Evolutionary conservation across 1,140 invertebrate genomes (phyloP).

Genomic region (Pachyrhynchus sulphureomaculatus): DNA sequence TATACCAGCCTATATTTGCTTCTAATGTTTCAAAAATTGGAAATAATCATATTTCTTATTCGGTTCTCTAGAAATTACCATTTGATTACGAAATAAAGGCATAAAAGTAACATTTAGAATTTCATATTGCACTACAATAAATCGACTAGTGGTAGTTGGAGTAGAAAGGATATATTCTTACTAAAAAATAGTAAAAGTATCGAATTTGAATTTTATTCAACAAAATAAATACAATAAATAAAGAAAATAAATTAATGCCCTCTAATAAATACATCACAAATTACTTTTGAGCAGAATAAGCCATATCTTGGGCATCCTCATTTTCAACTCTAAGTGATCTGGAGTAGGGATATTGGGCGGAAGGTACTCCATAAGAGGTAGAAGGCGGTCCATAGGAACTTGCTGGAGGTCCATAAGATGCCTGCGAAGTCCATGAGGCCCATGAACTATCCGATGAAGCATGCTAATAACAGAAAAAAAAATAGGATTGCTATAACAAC

Average conservation of each 20-base stretch:
- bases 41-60: too few species aligned
- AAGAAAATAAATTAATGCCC: conserved; percentile 22
- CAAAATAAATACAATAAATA: conserved; percentile 18
- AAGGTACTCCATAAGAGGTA: conserved; percentile 30
- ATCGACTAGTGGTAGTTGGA: too few species aligned
- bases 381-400: conserved; percentile 34
- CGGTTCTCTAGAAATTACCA: too few species aligned
- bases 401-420: conserved; percentile 12
- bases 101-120: too few species aligned
- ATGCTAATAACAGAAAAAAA: conserved; percentile 7
- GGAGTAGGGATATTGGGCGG: conserved; percentile 37
- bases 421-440: neutral
- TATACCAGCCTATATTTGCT: too few species aligned
- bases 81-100: too few species aligned
- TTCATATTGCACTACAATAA: too few species aligned
- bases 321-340: conserved; percentile 31
- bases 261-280: neutral
- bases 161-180: too few species aligned
- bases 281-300: conserved; percentile 29
- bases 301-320: conserved; percentile 15
- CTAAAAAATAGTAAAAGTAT: too few species aligned
- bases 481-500: too few species aligned
- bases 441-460: neutral
- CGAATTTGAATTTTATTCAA: too few species aligned
- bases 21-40: too few species aligned